Percentiles rank a stretch among this genome's conserved stretches.
These are phyloP conservation scores for Pseudoatta argentina DNA, from an alignment of 1,140 invertebrate genomes.

Conservation along the genomic window DNA sequence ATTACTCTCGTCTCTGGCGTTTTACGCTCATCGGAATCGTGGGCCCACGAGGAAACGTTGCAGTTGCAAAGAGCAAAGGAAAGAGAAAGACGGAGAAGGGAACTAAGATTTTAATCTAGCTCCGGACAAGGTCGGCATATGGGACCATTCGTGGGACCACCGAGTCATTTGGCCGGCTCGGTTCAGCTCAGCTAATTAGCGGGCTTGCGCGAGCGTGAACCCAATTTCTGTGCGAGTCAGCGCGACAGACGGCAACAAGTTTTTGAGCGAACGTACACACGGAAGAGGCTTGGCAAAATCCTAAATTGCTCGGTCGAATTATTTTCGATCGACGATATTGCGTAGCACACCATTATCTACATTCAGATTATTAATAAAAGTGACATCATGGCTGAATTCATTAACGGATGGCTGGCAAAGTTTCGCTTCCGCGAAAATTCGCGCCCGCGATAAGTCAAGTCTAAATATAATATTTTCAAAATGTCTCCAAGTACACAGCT, in stretches of 20 bases:
- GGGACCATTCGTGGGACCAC: constrained; percentile 80
- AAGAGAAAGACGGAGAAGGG: constrained; percentile 62
- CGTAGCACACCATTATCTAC: background rate
- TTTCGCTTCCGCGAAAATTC: background rate
- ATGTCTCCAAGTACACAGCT: too few relatives aligned
- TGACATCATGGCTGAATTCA: background rate
- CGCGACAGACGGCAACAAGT: constrained; percentile 71
- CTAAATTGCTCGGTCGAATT: background rate
- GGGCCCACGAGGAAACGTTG: constrained; percentile 15
- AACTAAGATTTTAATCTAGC: constrained; percentile 80
- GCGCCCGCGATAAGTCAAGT: background rate
- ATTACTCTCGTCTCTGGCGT: constrained; percentile 48
- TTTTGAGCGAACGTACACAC: background rate
- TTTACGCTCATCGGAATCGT: constrained; percentile 53
- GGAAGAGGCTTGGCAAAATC: background rate
- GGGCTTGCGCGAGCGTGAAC: constrained; percentile 80
- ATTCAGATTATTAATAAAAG: background rate
- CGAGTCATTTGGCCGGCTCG: constrained; percentile 77
- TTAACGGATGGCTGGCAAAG: background rate
- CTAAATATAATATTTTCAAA: background rate
- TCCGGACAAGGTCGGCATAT: constrained; percentile 74
- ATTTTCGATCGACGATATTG: background rate
- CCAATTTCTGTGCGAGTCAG: constrained; percentile 75
- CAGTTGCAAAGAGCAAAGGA: constrained; percentile 15
- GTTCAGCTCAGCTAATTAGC: constrained; percentile 78